These are phyloP conservation scores for cat (Felis catus) DNA, from an alignment of 2,113 vertebrate species.

Conservation along the genomic window F.catus_Fca126_mat1.0 CM031411.1:13411001-13411500, in stretches of 20 bases:
- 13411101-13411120: slow-evolving; percentile 11
- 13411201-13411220: slow-evolving; percentile 34
- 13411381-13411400: not conserved
- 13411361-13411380: slow-evolving; percentile 4
- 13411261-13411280: slow-evolving; percentile 33
- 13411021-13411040: slow-evolving; percentile 27
- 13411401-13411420: not conserved
- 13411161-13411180: slow-evolving; percentile 8
- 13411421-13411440: not conserved
- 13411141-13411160: not conserved
- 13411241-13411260: not conserved
- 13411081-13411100: not conserved
- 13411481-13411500: slow-evolving; percentile 26
- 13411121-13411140: not conserved
- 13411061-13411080: not conserved
- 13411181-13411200: not conserved
- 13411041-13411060: not conserved
- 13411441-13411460: not conserved
- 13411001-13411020: not conserved
- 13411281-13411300: not conserved
- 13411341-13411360: not conserved
- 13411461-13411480: not conserved
- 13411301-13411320: not conserved
- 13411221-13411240: slow-evolving; percentile 13
- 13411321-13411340: not conserved